Evolutionary conservation across 2,888 invertebrate species (phyloP), one percentile per base, ranked within the genome.

Genomic region (Thera britannica): DNA sequence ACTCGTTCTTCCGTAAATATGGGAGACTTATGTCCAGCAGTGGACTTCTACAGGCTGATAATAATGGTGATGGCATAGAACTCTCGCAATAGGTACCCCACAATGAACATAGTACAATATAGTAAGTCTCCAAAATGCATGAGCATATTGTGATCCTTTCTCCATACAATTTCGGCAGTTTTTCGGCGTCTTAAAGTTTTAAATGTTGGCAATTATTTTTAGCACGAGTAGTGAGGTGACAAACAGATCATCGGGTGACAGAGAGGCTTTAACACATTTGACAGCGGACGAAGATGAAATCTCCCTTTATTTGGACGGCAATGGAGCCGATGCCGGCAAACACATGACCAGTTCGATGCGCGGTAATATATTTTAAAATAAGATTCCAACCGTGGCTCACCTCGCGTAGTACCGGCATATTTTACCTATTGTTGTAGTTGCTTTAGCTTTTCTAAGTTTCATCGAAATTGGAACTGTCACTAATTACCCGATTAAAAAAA

Each of bases 211-310:
- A 23, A 23, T 23, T 23, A 23, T 52, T 70, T 83, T 78, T 69
- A 95, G 96, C 73, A 93, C 94, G 38, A 95, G 94, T 75, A 95
- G 94, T 77, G 95, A 94, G 75, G 86, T 89, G 6, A 90, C 92
- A 7, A 87, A 78, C 6, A 79, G 92, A 64, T 88, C 89, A 11
- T 93, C 93, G 0, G 89, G 89, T 68, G 94, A 94, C 51, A 87
- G 84, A 78, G 96, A 96, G 62, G 84, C 94, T n/a, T 92, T 90
- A 60, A 88, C 95, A 9, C 95, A 96, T 67, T 95, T 97, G 60
- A 96, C 95, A 66, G 97, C 97, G 9, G 97, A 97, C 60, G 98
- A 98, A 71, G 97, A 97, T 54, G 97, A 97, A 81, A 96, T 97
- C 74, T 96, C 97, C 0, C 94, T 96, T 72, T 96, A 97, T 79